Conservation (phyloP, 1,140 invertebrate genomes). For the Spodoptera frugiperda region DNA sequence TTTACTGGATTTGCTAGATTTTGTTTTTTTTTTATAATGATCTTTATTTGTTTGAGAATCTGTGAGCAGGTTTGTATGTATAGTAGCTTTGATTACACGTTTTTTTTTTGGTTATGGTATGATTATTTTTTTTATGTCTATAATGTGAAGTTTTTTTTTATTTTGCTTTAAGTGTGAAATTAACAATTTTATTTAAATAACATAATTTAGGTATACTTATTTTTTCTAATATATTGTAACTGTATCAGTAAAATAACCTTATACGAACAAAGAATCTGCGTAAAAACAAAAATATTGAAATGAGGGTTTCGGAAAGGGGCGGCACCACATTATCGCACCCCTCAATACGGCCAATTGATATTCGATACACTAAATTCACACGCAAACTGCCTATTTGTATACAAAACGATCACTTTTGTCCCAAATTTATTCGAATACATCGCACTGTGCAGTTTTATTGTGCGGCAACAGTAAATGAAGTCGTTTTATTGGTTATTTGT, state of each 20-base stretch:
- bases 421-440: constrained; percentile 53
- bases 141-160: too few species aligned
- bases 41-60: too few species aligned
- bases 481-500: constrained; percentile 45
- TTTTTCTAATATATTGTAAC: too few species aligned
- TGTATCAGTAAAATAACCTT: neutral
- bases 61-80: too few species aligned
- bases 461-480: constrained; percentile 56
- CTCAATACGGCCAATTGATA: constrained; percentile 76
- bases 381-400: constrained; percentile 76
- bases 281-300: constrained; percentile 18
- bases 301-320: constrained; percentile 51
- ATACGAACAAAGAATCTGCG: neutral
- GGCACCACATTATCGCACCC: constrained; percentile 60
- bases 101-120: too few species aligned
- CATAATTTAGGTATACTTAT: too few species aligned
- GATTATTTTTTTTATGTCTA: too few species aligned
- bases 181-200: too few species aligned
- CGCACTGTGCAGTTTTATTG: constrained; percentile 67
- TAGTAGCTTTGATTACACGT: too few species aligned
- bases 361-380: constrained; percentile 83
- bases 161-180: too few species aligned
- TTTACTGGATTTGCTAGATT: neutral
- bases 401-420: constrained; percentile 69
- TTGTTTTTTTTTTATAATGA: too few species aligned